A percentile compares a stretch with the other conserved stretches of the same genome.
phyloP scores from a whole-genome alignment of 64 coral and sea anemone species.

The Anthopleura sola region DNA sequence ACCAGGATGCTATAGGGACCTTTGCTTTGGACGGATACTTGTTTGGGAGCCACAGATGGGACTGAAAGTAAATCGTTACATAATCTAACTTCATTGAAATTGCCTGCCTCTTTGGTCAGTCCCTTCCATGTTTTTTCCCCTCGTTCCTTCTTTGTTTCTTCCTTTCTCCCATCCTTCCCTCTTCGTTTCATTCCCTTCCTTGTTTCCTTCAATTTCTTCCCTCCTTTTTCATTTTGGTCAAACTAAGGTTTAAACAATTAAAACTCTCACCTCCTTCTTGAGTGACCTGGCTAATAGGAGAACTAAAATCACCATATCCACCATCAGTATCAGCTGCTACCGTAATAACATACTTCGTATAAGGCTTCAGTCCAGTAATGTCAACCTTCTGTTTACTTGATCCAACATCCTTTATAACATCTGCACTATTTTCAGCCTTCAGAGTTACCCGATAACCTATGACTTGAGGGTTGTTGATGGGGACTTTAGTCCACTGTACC shows the following conservation, averaged over 20 bases:
- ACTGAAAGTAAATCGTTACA: not conserved
- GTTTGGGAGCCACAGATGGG: constrained; percentile 33
- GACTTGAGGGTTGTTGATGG: not conserved
- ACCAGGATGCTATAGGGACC: constrained; percentile 50
- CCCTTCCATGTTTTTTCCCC: not conserved
- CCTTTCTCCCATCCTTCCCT: too few relatives aligned
- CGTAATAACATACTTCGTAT: constrained; percentile 29
- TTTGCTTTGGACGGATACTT: constrained; percentile 14
- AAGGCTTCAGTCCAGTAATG: constrained; percentile 23
- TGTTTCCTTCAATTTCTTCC: too few relatives aligned
- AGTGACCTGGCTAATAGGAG: constrained; percentile 14
- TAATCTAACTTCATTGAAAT: not conserved
- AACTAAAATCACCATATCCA: constrained; percentile 32
- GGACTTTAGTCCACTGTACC: constrained; percentile 51
- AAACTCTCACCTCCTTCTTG: constrained; percentile 43
- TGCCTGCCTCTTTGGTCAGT: not conserved
- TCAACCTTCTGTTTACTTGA: not conserved
- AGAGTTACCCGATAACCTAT: constrained; percentile 36
- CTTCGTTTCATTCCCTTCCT: too few relatives aligned
- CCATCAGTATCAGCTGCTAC: constrained; percentile 29
- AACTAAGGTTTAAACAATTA: too few relatives aligned
- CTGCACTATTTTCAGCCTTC: not conserved
- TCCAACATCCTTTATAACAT: constrained; percentile 9
- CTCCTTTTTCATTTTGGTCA: too few relatives aligned
- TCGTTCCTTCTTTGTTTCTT: not conserved